Evolutionary conservation across 2,888 invertebrate genomes (phyloP).

Genomic region (Microctonus aethiopoides): DNA sequence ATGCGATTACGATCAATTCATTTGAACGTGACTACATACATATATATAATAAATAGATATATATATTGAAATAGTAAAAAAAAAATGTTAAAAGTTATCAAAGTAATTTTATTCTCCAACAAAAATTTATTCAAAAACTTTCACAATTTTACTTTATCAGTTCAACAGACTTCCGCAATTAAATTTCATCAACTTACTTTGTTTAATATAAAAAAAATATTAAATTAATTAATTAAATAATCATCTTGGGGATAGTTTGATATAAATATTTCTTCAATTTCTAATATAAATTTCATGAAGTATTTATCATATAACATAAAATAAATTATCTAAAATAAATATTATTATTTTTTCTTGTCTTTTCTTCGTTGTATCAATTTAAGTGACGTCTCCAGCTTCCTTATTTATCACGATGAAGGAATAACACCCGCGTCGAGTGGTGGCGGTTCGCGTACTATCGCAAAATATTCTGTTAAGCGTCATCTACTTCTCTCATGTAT

Average conservation of each 20-base stretch:
- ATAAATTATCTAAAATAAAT: background rate
- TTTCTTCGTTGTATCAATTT: background rate
- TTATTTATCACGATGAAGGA: background rate
- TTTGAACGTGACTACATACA: background rate
- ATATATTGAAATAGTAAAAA: background rate
- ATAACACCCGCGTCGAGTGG: conserved; percentile 60
- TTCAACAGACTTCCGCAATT: background rate
- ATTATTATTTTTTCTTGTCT: background rate
- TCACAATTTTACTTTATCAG: background rate
- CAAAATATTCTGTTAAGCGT: conserved; percentile 39
- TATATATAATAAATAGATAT: no score
- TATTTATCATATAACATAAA: no score
- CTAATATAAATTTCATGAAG: no score
- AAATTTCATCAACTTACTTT: background rate
- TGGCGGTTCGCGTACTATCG: conserved; percentile 61
- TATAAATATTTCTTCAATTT: no score
- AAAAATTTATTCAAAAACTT: background rate
- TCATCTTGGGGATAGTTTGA: no score
- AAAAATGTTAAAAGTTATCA: background rate
- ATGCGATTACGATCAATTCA: background rate
- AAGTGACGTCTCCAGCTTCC: background rate
- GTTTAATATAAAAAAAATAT: background rate
- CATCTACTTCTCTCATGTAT: conserved; percentile 44
- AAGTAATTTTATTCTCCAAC: background rate
- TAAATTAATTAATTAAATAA: no score